Conservation (phyloP, 2,888 invertebrate species). For the Acanthosoma haemorrhoidale region DNA sequence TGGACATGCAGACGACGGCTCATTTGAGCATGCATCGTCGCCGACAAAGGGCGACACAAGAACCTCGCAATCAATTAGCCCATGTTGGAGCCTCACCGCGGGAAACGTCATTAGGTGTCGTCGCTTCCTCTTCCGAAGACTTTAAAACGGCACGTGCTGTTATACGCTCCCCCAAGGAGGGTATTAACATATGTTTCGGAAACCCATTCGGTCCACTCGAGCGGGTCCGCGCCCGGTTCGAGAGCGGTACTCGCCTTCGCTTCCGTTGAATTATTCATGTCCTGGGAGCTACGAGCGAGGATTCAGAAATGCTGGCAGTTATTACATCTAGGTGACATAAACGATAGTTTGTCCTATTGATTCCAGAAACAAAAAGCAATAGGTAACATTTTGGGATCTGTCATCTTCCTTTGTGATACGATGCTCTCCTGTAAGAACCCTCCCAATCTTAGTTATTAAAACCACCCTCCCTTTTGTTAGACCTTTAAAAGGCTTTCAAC, state of each 20-base stretch:
- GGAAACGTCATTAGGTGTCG: conserved; percentile 12
- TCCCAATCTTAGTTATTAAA: too few relatives aligned
- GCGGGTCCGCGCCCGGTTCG: not conserved
- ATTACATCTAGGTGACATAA: too few relatives aligned
- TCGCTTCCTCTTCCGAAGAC: conserved; percentile 17
- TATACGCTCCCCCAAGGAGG: not conserved
- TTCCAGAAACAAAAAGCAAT: too few relatives aligned
- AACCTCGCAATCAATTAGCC: conserved; percentile 11
- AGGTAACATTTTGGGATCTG: too few relatives aligned
- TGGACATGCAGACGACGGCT: not conserved
- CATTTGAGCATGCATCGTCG: not conserved
- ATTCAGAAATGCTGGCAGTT: not conserved
- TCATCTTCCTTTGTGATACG: too few relatives aligned
- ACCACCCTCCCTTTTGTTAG: too few relatives aligned
- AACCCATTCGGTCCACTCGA: conserved; percentile 13
- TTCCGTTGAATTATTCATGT: not conserved
- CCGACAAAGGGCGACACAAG: conserved; percentile 4
- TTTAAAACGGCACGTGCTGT: conserved; percentile 24
- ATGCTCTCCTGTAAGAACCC: too few relatives aligned
- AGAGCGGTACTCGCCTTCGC: not conserved
- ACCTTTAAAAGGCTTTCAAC: too few relatives aligned
- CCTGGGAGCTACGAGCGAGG: not conserved
- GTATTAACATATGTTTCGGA: conserved; percentile 27
- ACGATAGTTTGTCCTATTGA: too few relatives aligned
- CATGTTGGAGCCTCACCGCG: not conserved